Evolutionary conservation across 2,888 invertebrate species (phyloP), one percentile per base, ranked within the genome.

Genomic region (Glomeris marginata): DNA sequence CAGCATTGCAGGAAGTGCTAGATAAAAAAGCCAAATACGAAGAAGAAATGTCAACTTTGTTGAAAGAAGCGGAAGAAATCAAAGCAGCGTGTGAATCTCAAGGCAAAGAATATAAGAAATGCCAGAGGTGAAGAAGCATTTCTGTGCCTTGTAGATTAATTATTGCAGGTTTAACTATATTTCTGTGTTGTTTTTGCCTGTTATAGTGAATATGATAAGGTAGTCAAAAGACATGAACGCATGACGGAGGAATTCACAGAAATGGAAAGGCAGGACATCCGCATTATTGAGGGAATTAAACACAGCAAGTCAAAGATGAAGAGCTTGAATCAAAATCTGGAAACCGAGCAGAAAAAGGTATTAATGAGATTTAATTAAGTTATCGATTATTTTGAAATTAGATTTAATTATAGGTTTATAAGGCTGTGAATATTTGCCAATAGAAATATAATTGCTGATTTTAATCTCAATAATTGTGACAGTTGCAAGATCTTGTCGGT

Each of bases 301-400:
- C 59, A 54, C 35, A 72, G 74, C 0, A 85, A 80, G 58, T 81
- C 79, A 58, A 79, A 81, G 56, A 74, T 80, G 54, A 86, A 85
- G 63, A 80, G 81, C 61, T 73, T 81, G 28, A 79, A 80, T 53
- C 75, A 77, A 44, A 71, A 77, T 15, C 64, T 85, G 1, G 77
- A 71, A 54, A 63, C 62, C 41, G 72, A 71, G 57, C 65, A 65
- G 55, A 62, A 64, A 55, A 72, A 70, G 61, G 68, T 62, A 52
- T 21, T 35, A 28, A 5, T 28, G 28, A 28, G 28, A 8, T 20
- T 8, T 18, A 42, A 13, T 48, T 41, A 41, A 5, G 33, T 41
- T 43, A 41, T 2, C 21, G 1, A 11, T 40, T 13, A 15, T 42
- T 8, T 28, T 10, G 18, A 33, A 28, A 41, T 40, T 46, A 34